These are phyloP conservation scores for Lumbricus terrestris DNA, from an alignment of 2,888 invertebrate genomes.

Conservation along the genomic window DNA sequence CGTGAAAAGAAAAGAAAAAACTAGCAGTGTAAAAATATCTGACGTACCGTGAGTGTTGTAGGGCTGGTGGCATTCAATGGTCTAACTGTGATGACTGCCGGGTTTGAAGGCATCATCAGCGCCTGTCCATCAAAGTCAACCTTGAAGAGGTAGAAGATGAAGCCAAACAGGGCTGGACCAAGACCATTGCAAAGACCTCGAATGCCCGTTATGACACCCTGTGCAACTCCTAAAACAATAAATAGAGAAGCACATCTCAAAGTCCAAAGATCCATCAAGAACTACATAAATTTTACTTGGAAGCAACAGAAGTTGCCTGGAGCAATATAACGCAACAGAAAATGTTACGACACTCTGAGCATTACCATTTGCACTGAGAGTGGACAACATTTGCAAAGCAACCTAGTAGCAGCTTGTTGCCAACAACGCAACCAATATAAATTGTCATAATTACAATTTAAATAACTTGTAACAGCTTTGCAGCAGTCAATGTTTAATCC, in stretches of 20 bases:
- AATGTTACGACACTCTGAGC: neutral
- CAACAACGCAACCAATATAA: no score
- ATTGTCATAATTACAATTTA: no score
- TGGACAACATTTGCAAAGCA: no score
- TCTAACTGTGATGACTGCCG: neutral
- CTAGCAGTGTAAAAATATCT: neutral
- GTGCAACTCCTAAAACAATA: constrained; percentile 60
- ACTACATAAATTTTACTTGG: neutral
- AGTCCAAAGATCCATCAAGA: neutral
- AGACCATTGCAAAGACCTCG: constrained; percentile 95
- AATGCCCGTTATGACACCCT: constrained; percentile 98
- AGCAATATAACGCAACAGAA: neutral
- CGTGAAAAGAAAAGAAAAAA: neutral
- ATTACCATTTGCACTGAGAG: neutral
- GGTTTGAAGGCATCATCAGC: neutral
- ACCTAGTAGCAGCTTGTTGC: no score
- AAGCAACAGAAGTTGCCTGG: neutral
- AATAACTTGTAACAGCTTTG: no score
- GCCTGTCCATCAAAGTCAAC: constrained; percentile 68
- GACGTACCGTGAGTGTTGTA: neutral
- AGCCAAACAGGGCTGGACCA: constrained; percentile 96
- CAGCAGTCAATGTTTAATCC: no score
- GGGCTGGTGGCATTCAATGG: neutral
- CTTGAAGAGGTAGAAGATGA: constrained; percentile 96
- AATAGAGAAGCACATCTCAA: neutral